A percentile compares a stretch with the other conserved stretches of the same genome.
Conservation (phyloP, 2,797 vertebrate genomes). For the Parauchenoglanis punctatus region DNA sequence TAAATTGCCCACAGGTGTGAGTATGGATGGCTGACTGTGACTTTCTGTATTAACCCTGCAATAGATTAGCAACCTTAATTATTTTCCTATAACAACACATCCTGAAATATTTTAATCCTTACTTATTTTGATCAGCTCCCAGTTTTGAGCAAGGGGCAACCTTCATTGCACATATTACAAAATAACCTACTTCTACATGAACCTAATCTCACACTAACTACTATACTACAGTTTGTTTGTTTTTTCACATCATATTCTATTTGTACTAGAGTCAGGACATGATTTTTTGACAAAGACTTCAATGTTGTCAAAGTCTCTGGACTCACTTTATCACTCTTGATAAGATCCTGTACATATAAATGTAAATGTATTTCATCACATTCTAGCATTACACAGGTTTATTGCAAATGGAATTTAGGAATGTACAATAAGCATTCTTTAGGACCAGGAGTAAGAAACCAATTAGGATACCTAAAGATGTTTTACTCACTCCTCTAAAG, state of each 20-base stretch:
- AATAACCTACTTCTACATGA: not conserved
- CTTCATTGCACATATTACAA: not conserved
- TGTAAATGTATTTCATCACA: not conserved
- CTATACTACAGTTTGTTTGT: not conserved
- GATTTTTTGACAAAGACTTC: not conserved
- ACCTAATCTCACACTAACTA: not conserved
- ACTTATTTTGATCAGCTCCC: not conserved
- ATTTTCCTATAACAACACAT: not conserved
- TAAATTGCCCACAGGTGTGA: too few relatives aligned
- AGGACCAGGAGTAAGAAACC: not conserved
- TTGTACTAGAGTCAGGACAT: not conserved
- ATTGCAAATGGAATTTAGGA: not conserved
- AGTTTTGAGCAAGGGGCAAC: not conserved
- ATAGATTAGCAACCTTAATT: not conserved
- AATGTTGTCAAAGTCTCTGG: not conserved
- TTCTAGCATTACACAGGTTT: not conserved
- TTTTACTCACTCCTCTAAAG: not conserved
- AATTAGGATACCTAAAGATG: not conserved
- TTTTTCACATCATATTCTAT: not conserved
- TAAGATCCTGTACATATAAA: not conserved
- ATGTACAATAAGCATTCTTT: not conserved
- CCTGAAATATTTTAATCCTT: not conserved
- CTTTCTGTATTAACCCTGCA: too few relatives aligned
- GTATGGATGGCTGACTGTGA: too few relatives aligned
- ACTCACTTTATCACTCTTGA: not conserved